Conservation (phyloP, 2,797 vertebrate species). For the Steatocranus sp. region DNA sequence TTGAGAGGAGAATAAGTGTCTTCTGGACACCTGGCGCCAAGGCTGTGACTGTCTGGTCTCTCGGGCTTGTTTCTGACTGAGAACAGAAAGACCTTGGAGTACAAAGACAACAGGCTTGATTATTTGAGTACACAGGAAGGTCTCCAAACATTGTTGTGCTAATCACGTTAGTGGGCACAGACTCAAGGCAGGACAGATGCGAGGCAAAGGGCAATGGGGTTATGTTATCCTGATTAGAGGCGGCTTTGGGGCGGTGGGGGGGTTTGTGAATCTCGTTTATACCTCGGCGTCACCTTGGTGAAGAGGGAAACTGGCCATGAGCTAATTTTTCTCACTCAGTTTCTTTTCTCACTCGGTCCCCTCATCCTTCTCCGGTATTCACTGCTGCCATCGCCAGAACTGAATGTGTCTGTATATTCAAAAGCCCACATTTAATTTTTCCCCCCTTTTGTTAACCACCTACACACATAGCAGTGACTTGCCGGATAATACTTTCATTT, state of each 20-base stretch:
- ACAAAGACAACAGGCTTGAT: constrained; percentile 66
- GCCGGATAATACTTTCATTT: constrained; percentile 10
- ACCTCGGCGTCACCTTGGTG: constrained; percentile 46
- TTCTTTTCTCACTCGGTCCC: neutral
- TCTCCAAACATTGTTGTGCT: constrained; percentile 65
- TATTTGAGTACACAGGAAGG: constrained; percentile 65
- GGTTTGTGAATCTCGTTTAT: constrained; percentile 44
- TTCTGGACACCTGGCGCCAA: constrained; percentile 55
- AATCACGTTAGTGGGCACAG: constrained; percentile 69
- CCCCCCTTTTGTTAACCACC: constrained; percentile 17
- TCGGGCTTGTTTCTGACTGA: constrained; percentile 42
- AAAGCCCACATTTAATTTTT: constrained; percentile 6
- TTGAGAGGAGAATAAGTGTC: constrained; percentile 46
- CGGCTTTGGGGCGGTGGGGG: constrained; percentile 5
- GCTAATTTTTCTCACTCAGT: neutral
- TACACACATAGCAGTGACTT: constrained; percentile 20
- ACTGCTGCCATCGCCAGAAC: neutral
- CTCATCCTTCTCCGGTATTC: neutral
- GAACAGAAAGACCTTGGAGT: constrained; percentile 66
- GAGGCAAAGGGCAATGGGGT: constrained; percentile 68
- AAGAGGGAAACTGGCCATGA: constrained; percentile 14
- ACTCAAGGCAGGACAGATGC: constrained; percentile 68
- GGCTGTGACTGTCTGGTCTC: constrained; percentile 54
- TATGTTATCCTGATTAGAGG: constrained; percentile 69
- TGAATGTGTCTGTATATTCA: constrained; percentile 25